Evolutionary conservation across 2,797 vertebrate genomes (phyloP).

Genomic region (Pteropus rufus): DNA sequence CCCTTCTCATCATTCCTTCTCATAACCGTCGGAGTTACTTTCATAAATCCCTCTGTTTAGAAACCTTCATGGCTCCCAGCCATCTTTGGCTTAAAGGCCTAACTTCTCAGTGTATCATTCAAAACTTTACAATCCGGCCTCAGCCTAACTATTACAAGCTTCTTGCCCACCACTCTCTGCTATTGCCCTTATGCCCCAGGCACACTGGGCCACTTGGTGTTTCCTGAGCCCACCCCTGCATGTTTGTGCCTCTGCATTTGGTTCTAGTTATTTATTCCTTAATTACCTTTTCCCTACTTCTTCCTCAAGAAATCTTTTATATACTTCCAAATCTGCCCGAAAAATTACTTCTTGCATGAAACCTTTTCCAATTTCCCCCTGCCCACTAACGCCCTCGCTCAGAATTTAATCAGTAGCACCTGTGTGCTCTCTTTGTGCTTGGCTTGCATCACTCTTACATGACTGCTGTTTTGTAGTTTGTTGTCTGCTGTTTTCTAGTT

Average conservation of each 20-base stretch:
- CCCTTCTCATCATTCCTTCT: neutral
- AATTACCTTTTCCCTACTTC: neutral
- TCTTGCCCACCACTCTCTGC: neutral
- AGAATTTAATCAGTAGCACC: neutral
- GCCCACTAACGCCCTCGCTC: neutral
- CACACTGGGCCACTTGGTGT: neutral
- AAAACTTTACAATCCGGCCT: neutral
- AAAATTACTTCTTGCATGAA: neutral
- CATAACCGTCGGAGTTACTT: neutral
- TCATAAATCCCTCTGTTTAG: neutral
- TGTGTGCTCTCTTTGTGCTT: no score
- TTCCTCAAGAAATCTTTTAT: neutral
- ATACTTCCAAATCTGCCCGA: neutral
- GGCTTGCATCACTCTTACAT: neutral
- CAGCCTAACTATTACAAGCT: neutral
- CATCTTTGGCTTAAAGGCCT: neutral
- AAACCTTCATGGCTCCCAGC: neutral
- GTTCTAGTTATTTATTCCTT: neutral
- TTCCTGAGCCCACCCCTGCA: neutral
- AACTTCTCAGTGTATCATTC: neutral
- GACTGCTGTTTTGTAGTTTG: neutral
- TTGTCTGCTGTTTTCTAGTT: neutral
- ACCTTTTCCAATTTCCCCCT: neutral
- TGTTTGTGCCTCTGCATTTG: neutral
- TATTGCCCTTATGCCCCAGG: neutral